These are phyloP conservation scores for Scaptomyza cyrtandrae DNA, from an alignment of 2,888 invertebrate species.

Conservation along the genomic window DNA sequence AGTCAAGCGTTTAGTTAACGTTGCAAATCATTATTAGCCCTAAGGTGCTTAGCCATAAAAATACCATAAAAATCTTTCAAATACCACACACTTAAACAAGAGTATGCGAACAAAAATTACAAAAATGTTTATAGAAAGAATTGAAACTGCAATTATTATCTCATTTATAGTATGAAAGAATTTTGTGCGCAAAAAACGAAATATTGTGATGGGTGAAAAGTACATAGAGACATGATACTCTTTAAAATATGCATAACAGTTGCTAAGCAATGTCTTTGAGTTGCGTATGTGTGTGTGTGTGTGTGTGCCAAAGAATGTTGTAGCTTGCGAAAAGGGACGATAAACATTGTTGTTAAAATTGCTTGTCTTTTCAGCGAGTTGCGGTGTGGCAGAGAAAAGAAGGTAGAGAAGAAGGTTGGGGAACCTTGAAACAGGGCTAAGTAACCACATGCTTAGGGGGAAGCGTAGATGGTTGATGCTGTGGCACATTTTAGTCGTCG, in stretches of 20 bases:
- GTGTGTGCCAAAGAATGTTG: slow-evolving; percentile 40
- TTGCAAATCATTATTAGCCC: slow-evolving; percentile 30
- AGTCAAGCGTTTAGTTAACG: slow-evolving; percentile 12
- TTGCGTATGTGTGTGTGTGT: slow-evolving; percentile 1
- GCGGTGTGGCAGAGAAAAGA: neutral
- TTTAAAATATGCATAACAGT: slow-evolving; percentile 55
- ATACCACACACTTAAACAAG: slow-evolving; percentile 22
- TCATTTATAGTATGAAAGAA: slow-evolving; percentile 12
- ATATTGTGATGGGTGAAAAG: slow-evolving; percentile 2
- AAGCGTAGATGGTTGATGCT: slow-evolving; percentile 21
- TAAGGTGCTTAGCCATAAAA: slow-evolving; percentile 27
- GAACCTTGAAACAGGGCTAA: neutral
- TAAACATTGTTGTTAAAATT: slow-evolving; percentile 57
- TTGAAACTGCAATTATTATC: slow-evolving; percentile 20
- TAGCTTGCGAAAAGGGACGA: slow-evolving; percentile 34
- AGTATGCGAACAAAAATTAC: neutral
- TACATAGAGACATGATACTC: slow-evolving; percentile 15
- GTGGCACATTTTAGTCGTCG: slow-evolving; percentile 7
- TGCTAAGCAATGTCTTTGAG: slow-evolving; percentile 61
- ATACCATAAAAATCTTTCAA: slow-evolving; percentile 51
- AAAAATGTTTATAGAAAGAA: too few relatives aligned
- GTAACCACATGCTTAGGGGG: slow-evolving; percentile 30
- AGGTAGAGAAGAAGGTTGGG: too few relatives aligned
- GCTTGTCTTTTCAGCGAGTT: slow-evolving; percentile 36
- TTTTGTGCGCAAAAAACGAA: slow-evolving; percentile 8